phyloP scores from a whole-genome alignment of 2,113 vertebrate genomes.

The Entomyzon cyanotis region DNA sequence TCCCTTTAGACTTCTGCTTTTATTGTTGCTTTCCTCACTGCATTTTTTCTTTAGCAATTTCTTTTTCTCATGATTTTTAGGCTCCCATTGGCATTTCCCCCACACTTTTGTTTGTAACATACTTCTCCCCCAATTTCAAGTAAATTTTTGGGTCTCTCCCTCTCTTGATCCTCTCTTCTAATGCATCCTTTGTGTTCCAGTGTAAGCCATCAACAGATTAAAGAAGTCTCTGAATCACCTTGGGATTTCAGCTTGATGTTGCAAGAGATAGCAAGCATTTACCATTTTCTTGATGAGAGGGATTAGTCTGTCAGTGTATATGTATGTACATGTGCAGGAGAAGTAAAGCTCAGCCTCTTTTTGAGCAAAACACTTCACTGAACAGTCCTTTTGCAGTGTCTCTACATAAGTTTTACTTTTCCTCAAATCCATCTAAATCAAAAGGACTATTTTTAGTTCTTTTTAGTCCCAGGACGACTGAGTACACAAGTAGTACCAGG shows the following conservation, averaged over 20 bases:
- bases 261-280: neutral
- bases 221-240: neutral
- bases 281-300: neutral
- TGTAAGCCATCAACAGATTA: neutral
- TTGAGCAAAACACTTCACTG: neutral
- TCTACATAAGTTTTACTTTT: neutral
- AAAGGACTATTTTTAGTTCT: neutral
- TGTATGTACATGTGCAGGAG: neutral
- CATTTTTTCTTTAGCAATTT: neutral
- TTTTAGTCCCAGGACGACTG: neutral
- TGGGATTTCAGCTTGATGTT: slow-evolving; percentile 16
- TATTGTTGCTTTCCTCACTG: neutral
- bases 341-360: neutral
- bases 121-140: neutral
- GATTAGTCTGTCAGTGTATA: neutral
- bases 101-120: neutral
- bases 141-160: neutral
- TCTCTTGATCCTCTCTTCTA: neutral
- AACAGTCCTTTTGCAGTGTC: neutral
- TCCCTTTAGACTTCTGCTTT: neutral
- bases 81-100: neutral
- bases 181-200: neutral
- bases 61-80: neutral
- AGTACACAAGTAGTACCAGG: neutral
- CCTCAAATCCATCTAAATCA: neutral